These are phyloP conservation scores for Venustoraphidia nigricollis DNA, from an alignment of 2,888 invertebrate genomes.

Conservation along the genomic window DNA sequence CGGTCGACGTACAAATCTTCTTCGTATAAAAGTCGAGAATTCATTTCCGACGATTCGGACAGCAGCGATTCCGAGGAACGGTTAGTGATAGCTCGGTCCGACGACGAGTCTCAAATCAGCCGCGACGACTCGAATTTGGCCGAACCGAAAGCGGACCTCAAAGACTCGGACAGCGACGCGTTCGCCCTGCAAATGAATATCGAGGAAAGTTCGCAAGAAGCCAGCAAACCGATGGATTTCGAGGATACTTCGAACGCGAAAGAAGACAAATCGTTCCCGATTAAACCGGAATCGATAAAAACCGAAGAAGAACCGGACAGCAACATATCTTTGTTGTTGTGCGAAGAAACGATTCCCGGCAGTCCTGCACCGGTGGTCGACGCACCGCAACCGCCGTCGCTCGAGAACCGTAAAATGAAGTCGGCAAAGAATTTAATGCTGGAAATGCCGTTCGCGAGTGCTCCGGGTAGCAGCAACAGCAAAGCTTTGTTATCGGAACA, in stretches of 20 bases:
- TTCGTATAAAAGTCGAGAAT: conserved; percentile 23
- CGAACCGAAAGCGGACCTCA: conserved; percentile 16
- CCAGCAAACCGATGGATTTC: not conserved
- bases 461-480: conserved; percentile 35
- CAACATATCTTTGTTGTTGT: conserved; percentile 57
- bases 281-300: conserved; percentile 5
- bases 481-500: conserved; percentile 8
- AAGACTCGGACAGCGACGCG: conserved; percentile 19
- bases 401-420: conserved; percentile 26
- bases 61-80: conserved; percentile 48
- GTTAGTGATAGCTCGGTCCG: conserved; percentile 37
- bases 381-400: conserved; percentile 10
- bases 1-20: conserved; percentile 6
- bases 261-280: conserved; percentile 4
- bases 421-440: conserved; percentile 29
- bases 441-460: conserved; percentile 57
- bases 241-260: conserved; percentile 1
- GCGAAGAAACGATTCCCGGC: conserved; percentile 83
- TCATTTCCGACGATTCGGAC: conserved; percentile 41
- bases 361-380: conserved; percentile 60
- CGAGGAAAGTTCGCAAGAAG: conserved; percentile 6
- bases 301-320: conserved; percentile 40
- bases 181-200: conserved; percentile 8
- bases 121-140: conserved; percentile 15
- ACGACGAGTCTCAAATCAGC: conserved; percentile 22